phyloP scores from a whole-genome alignment of 2,888 invertebrate species.

The Diabrotica balteata region DNA sequence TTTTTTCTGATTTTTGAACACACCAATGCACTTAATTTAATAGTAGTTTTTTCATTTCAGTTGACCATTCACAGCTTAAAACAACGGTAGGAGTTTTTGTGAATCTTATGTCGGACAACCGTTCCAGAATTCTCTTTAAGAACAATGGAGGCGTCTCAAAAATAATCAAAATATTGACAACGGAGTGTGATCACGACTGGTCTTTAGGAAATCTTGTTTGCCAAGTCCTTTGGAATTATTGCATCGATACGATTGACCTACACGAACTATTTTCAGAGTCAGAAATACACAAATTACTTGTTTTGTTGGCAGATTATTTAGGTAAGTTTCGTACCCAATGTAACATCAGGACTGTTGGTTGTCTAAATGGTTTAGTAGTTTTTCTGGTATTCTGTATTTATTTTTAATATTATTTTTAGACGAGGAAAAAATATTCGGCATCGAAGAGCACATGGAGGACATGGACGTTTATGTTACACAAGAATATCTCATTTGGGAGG shows the following conservation, averaged over 20 bases:
- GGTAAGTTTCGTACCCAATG: conserved; percentile 50
- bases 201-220: conserved; percentile 75
- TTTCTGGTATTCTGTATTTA: background rate
- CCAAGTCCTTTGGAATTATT: conserved; percentile 77
- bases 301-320: conserved; percentile 64
- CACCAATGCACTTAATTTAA: no score
- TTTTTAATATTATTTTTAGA: conserved; percentile 56
- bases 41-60: conserved; percentile 50
- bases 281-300: conserved; percentile 64
- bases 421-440: conserved; percentile 66
- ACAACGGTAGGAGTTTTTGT: conserved; percentile 84
- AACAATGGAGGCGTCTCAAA: conserved; percentile 63
- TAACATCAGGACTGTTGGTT: no score
- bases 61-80: conserved; percentile 73
- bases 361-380: no score
- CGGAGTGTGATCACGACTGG: conserved; percentile 72
- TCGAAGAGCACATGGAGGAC: conserved; percentile 57
- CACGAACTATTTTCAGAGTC: conserved; percentile 61
- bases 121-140: conserved; percentile 64
- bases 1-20: no score
- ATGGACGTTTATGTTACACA: conserved; percentile 55
- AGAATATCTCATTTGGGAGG: conserved; percentile 71
- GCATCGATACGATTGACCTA: conserved; percentile 64
- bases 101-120: conserved; percentile 73
- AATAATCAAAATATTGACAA: conserved; percentile 65